Conservation (phyloP, 2,797 vertebrate genomes). For the Epinephelus coioides region DNA sequence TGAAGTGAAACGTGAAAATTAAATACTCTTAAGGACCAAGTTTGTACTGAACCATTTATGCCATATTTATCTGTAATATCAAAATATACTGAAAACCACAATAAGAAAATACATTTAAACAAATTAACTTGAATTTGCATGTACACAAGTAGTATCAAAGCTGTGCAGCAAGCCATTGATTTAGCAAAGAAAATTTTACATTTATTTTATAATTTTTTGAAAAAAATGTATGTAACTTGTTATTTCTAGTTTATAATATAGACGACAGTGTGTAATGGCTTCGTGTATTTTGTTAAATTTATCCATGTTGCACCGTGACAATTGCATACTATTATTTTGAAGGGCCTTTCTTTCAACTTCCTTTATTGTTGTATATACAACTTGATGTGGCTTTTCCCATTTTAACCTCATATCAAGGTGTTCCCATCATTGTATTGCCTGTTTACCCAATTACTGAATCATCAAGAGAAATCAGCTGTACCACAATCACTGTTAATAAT, state of each 20-base stretch:
- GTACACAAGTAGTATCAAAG: too few relatives aligned
- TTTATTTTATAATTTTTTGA: too few relatives aligned
- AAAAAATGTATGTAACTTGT: too few relatives aligned
- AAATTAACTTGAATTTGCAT: background rate
- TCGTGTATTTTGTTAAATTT: too few relatives aligned
- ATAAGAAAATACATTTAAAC: background rate
- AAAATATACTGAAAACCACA: background rate
- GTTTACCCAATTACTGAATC: background rate
- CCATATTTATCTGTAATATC: too few relatives aligned
- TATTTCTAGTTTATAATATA: too few relatives aligned
- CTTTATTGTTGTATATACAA: background rate
- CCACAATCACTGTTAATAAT: background rate
- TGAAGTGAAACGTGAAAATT: too few relatives aligned
- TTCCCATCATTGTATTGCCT: background rate
- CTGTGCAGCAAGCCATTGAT: too few relatives aligned
- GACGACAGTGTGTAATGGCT: too few relatives aligned
- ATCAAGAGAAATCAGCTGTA: background rate
- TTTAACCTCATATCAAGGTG: conserved; percentile 8
- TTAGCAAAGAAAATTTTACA: too few relatives aligned
- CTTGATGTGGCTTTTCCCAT: background rate
- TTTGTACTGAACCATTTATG: background rate
- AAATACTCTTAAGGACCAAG: background rate
- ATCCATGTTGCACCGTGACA: too few relatives aligned
- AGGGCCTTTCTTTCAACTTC: background rate
- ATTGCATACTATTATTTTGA: conserved; percentile 48